These are phyloP conservation scores for Chamaetylas fuelleborni DNA, from an alignment of 2,113 vertebrate species.

Conservation along the genomic window DNA sequence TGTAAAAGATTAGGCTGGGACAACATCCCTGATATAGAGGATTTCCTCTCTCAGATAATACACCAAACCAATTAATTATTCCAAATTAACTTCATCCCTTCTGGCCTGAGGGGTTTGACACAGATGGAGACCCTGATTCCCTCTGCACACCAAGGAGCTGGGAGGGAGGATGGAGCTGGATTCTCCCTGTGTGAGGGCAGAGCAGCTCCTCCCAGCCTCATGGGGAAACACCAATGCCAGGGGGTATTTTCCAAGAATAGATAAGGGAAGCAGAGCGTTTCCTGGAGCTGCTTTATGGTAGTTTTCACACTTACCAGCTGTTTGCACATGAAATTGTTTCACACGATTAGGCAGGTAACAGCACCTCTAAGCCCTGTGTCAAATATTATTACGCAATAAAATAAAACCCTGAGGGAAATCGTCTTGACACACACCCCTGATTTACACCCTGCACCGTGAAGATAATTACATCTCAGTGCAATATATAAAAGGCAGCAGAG, in stretches of 20 bases:
- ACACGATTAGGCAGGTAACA: constrained; percentile 73
- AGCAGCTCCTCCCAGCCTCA: neutral
- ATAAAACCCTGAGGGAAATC: constrained; percentile 65
- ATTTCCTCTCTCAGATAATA: neutral
- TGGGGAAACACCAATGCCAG: neutral
- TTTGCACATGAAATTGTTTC: constrained; percentile 71
- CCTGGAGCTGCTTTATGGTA: neutral
- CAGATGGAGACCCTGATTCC: neutral
- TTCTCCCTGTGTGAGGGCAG: neutral
- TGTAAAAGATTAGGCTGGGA: neutral
- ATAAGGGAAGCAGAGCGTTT: neutral
- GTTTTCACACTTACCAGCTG: constrained; percentile 26
- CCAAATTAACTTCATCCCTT: neutral
- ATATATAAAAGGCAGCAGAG: constrained; percentile 60
- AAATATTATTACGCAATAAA: constrained; percentile 73
- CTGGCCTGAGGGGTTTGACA: neutral
- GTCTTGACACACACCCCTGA: constrained; percentile 68
- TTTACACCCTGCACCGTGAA: constrained; percentile 69
- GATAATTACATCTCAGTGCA: constrained; percentile 74
- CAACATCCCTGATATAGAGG: neutral
- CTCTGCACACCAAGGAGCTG: neutral
- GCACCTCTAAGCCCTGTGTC: constrained; percentile 72
- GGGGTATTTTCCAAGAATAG: neutral
- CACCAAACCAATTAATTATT: neutral
- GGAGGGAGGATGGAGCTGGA: neutral